Conservation (phyloP, 1,140 invertebrate species). For the Gryon sp. region DNA sequence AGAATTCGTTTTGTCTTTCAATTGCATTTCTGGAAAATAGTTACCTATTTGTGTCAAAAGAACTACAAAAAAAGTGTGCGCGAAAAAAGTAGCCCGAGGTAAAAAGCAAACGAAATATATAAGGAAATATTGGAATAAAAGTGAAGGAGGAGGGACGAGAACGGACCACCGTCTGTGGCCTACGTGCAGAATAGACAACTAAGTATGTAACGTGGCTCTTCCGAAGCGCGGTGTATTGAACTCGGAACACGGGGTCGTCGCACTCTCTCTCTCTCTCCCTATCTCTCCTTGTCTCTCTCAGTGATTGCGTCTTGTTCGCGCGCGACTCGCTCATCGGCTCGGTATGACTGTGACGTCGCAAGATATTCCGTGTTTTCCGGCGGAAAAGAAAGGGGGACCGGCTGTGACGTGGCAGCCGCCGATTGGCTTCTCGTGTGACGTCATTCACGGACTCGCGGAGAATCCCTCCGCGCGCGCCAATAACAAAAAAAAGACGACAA, state of each 20-base stretch:
- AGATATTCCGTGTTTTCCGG: slow-evolving; percentile 64
- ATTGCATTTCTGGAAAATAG: too few relatives aligned
- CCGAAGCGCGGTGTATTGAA: slow-evolving; percentile 74
- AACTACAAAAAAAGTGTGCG: neutral
- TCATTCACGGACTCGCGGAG: slow-evolving; percentile 62
- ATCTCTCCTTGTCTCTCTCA: too few relatives aligned
- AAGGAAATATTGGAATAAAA: too few relatives aligned
- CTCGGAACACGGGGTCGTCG: slow-evolving; percentile 74
- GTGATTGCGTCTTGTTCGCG: too few relatives aligned
- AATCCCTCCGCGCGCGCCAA: slow-evolving; percentile 42
- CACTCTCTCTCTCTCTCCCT: slow-evolving; percentile 69
- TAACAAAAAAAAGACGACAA: neutral
- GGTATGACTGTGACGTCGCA: slow-evolving; percentile 71
- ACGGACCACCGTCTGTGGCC: slow-evolving; percentile 30
- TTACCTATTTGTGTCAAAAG: too few relatives aligned
- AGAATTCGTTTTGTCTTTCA: too few relatives aligned
- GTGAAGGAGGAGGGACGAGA: neutral
- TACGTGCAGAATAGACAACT: slow-evolving; percentile 48
- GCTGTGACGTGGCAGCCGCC: slow-evolving; percentile 69
- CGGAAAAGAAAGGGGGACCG: slow-evolving; percentile 69
- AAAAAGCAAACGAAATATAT: neutral
- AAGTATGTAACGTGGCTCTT: slow-evolving; percentile 37
- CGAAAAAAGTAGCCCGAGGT: neutral
- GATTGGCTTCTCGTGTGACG: slow-evolving; percentile 70
- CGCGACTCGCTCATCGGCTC: slow-evolving; percentile 50